Conservation (phyloP, 2,113 vertebrate species). For the Sporophila hypoxantha region DNA sequence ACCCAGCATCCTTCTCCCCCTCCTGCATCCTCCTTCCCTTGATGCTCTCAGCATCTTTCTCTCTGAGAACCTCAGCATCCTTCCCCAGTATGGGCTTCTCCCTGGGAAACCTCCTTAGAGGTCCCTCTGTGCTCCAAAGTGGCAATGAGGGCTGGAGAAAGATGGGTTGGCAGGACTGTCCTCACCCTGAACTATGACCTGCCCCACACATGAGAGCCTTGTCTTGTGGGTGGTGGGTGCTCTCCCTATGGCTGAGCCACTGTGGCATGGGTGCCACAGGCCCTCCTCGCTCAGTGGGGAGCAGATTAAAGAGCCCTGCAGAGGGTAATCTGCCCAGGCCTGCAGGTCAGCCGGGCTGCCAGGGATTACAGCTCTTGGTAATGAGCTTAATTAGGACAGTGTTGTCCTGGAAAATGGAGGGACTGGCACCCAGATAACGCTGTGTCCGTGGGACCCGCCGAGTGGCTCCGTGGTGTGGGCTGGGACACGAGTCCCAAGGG, state of each 20-base stretch:
- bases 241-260: neutral
- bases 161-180: neutral
- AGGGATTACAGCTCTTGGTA: conserved; percentile 51
- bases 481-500: neutral
- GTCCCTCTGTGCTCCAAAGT: neutral
- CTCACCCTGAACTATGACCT: neutral
- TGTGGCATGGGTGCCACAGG: neutral
- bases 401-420: conserved; percentile 51
- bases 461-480: neutral
- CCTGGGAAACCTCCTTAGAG: neutral
- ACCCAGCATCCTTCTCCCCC: neutral
- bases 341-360: neutral
- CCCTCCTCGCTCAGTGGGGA: neutral
- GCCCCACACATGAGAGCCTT: neutral
- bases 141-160: fast-evolving
- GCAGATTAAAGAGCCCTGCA: conserved; percentile 41
- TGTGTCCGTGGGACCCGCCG: fast-evolving
- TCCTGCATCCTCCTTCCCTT: neutral
- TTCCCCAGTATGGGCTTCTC: fast-evolving
- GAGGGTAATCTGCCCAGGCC: conserved; percentile 40
- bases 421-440: neutral
- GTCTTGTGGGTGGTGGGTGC: neutral
- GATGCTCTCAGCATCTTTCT: neutral
- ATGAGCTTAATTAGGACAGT: conserved; percentile 60
- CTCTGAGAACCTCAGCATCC: neutral